A percentile compares a stretch with the other conserved stretches of the same genome.
Conservation (phyloP, 1,140 invertebrate genomes). For the Zelostemma sp. region DNA sequence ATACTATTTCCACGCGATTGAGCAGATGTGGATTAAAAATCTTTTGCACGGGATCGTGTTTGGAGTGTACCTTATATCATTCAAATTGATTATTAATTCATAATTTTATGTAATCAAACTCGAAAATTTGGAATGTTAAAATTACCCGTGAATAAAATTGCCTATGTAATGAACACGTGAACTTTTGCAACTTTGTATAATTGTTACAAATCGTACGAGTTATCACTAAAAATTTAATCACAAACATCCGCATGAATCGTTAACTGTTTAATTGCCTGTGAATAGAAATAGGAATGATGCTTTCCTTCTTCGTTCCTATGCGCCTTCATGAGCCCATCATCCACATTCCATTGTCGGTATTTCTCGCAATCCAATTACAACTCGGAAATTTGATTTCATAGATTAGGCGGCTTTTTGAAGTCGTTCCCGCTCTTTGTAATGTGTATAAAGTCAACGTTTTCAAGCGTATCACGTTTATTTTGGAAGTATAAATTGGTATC, state of each 20-base stretch:
- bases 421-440: too few species aligned
- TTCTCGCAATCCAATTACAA: background rate
- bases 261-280: constrained; percentile 16
- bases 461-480: too few species aligned
- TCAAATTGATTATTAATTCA: too few species aligned
- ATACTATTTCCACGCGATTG: too few species aligned
- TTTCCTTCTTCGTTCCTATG: background rate
- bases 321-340: background rate
- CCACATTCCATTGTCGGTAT: background rate
- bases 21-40: too few species aligned
- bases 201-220: constrained; percentile 5
- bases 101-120: background rate
- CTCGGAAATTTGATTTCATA: too few species aligned
- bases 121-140: background rate
- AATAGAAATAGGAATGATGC: constrained; percentile 14
- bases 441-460: too few species aligned
- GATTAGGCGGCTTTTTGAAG: too few species aligned
- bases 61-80: too few species aligned
- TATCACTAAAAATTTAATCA: constrained; percentile 24
- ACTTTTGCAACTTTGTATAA: constrained; percentile 3
- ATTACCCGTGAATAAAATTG: background rate
- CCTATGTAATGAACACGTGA: background rate
- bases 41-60: too few species aligned
- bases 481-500: too few species aligned
- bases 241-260: constrained; percentile 14